Evolutionary conservation across 2,888 invertebrate genomes (phyloP).

Genomic region (Laspeyria flexula): DNA sequence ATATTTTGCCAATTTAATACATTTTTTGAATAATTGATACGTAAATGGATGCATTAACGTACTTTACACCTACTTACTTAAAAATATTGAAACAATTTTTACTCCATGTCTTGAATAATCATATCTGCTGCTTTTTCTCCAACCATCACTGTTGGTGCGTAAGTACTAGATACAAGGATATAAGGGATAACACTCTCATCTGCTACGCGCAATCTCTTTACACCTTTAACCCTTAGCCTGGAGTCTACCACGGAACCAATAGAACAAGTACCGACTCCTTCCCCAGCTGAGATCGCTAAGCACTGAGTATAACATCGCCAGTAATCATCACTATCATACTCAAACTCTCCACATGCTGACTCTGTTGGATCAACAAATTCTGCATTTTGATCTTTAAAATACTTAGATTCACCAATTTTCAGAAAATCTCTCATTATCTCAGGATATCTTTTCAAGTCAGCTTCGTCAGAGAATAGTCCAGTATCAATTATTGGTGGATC

Average conservation of each 20-base stretch:
- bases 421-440: neutral
- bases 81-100: neutral
- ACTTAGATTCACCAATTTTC: neutral
- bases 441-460: neutral
- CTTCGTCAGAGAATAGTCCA: neutral
- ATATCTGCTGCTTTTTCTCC: neutral
- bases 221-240: conserved; percentile 28
- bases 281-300: conserved; percentile 11
- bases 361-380: conserved; percentile 1
- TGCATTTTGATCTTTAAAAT: conserved; percentile 6
- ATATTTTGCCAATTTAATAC: no score
- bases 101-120: conserved; percentile 3
- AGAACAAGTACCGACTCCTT: conserved; percentile 39
- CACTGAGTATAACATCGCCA: conserved; percentile 38
- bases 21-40: no score
- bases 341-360: conserved; percentile 17
- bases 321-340: conserved; percentile 29
- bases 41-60: no score
- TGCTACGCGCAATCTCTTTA: conserved; percentile 8
- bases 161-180: neutral
- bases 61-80: no score
- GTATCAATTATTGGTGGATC: conserved; percentile 1
- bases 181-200: conserved; percentile 16
- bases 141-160: neutral
- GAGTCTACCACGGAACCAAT: conserved; percentile 45